Percentiles rank a stretch among this genome's conserved stretches.
phyloP scores from a whole-genome alignment of 1,140 invertebrate genomes.

The Saxidomus purpurata region DNA sequence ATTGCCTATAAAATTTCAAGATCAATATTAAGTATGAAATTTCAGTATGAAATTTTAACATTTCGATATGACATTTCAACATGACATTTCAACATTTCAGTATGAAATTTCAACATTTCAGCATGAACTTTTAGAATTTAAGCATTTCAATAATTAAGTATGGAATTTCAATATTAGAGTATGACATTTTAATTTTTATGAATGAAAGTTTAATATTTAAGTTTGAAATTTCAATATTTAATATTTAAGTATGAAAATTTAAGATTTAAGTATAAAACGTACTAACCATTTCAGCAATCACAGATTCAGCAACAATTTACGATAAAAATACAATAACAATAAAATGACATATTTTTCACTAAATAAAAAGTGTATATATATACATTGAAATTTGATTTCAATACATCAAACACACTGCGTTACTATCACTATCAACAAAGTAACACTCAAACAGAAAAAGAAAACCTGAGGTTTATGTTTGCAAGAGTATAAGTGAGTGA shows the following conservation, averaged over 20 bases:
- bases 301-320: slow-evolving; percentile 19
- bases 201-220: not conserved
- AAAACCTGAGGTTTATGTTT: not conserved
- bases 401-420: not conserved
- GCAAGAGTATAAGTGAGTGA: not conserved
- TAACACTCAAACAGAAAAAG: not conserved
- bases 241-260: slow-evolving; percentile 13
- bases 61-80: too few relatives aligned
- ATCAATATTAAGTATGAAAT: too few relatives aligned
- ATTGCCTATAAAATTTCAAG: too few relatives aligned
- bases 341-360: not conserved
- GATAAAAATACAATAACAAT: not conserved
- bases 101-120: too few relatives aligned
- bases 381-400: slow-evolving; percentile 44
- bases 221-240: not conserved
- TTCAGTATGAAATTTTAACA: too few relatives aligned
- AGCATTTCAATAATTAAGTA: too few relatives aligned
- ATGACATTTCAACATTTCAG: too few relatives aligned
- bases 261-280: slow-evolving; percentile 26
- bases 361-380: not conserved
- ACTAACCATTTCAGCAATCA: not conserved
- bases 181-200: too few relatives aligned
- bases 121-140: too few relatives aligned
- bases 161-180: too few relatives aligned
- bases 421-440: slow-evolving; percentile 8